phyloP scores from a whole-genome alignment of 37 sponge, comb jelly and placozoan species.

The Oscarella lobularis region DNA sequence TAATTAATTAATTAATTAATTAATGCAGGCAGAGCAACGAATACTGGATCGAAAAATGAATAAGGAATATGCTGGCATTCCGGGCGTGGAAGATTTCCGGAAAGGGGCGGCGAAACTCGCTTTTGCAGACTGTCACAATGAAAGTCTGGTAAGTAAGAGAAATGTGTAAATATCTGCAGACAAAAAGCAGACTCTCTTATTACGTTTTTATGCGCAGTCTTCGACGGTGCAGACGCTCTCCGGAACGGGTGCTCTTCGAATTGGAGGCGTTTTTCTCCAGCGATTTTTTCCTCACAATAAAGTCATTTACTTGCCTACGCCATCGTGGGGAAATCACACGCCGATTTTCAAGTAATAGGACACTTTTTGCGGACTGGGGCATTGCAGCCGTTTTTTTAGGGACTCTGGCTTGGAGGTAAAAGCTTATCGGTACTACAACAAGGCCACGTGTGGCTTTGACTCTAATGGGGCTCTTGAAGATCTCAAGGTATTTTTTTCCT shows the following conservation, averaged over 20 bases:
- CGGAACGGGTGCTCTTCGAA: constrained; percentile 79
- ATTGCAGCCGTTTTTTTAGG: not conserved
- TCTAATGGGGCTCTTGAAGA: constrained; percentile 40
- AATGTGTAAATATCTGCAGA: not conserved
- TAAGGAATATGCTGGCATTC: constrained; percentile 88
- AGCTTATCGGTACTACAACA: constrained; percentile 69
- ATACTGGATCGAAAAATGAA: constrained; percentile 46
- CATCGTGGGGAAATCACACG: constrained; percentile 88
- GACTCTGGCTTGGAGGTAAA: constrained; percentile 53
- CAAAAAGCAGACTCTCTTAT: not conserved
- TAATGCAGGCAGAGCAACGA: constrained; percentile 43
- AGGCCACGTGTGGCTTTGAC: constrained; percentile 53
- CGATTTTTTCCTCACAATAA: constrained; percentile 64
- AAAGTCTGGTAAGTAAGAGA: no score
- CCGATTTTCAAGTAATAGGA: constrained; percentile 61
- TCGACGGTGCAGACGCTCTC: constrained; percentile 73
- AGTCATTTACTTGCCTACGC: constrained; percentile 69
- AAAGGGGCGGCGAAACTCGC: constrained; percentile 62
- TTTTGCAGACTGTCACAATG: no score
- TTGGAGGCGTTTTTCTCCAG: constrained; percentile 35
- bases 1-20: not conserved
- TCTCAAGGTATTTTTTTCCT: constrained; percentile 25
- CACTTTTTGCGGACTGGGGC: not conserved
- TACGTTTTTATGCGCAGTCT: constrained; percentile 14
- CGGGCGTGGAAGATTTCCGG: constrained; percentile 58